Evolutionary conservation across 2,797 vertebrate species (phyloP), one percentile per base, ranked within the genome.

Genomic region (Platyrinchus mystaceus): DNA sequence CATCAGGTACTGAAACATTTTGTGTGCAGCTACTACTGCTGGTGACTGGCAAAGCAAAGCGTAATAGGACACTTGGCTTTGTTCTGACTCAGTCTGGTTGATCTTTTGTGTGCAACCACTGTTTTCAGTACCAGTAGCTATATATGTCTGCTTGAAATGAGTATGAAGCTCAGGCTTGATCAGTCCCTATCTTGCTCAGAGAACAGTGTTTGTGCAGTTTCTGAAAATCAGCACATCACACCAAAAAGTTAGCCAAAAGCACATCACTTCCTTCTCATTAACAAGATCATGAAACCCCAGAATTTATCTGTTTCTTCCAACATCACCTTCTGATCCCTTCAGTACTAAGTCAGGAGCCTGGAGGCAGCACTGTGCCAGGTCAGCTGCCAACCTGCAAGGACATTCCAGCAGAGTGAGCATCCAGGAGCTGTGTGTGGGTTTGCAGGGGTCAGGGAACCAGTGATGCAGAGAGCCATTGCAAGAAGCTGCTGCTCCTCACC

Each of bases 51-150:
- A 81, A 74, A 81, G 43, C 46, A 78, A 68, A 92, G 78, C 80
- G 20, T 75, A 83, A 18, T 36, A 84, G 59, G 73, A 81, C 73
- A 73, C 12, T 75, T 60, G 47, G 44, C 73, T 84, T 86, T 84
- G 50, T 76, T 94, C 87, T 95, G 82, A 91, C 91, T 96, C 92
- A 90, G 41, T 46, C 66, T 59, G 63, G 76, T 69, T 73, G 58
- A 47, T 59, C 64, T 81, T 91, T 11, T 39, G 10, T 41, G 66
- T 79, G 39, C 0, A 1, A 76, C 44, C 52, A 81, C 67, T 76
- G 74, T 41, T 94, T 91, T 88, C 87, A 59, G 74, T 28, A 88
- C n/a, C 85, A 81, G 59, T 32, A 82, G 36, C 43, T 71, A 14
- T 60, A 69, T 32, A 28, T 37, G 52, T 60, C 58, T 81, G 84